These are phyloP conservation scores for Ploceus nigricollis DNA, from an alignment of 2,113 vertebrate genomes.

Conservation along the genomic window DNA sequence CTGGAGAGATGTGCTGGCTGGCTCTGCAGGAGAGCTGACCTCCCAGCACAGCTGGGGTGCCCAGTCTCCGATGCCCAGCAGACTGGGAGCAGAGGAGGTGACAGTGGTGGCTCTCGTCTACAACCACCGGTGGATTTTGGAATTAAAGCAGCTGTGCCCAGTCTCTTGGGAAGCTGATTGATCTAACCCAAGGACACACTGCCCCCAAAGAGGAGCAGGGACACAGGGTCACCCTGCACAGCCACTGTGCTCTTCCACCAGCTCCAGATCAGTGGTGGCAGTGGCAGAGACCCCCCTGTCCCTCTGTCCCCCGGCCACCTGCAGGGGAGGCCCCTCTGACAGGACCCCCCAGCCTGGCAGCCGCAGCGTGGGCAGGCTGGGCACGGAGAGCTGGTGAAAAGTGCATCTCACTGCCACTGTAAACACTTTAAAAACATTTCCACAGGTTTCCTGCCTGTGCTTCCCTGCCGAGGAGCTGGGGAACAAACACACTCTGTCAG, in stretches of 20 bases:
- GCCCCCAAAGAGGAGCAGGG: not conserved
- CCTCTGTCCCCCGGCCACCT: fast-evolving
- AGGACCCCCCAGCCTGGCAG: not conserved
- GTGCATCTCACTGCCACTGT: not conserved
- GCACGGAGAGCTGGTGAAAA: not conserved
- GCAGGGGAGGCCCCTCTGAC: not conserved
- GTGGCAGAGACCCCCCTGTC: not conserved
- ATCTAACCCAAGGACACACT: not conserved
- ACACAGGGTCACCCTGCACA: not conserved
- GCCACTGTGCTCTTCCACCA: not conserved
- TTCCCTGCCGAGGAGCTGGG: not conserved
- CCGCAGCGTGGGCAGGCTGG: not conserved
- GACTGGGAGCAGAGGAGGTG: not conserved
- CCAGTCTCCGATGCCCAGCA: not conserved
- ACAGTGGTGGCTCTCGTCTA: fast-evolving
- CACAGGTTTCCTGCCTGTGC: not conserved
- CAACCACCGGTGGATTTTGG: fast-evolving
- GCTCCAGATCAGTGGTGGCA: fast-evolving
- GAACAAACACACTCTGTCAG: not conserved
- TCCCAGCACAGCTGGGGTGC: not conserved
- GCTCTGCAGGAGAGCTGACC: not conserved
- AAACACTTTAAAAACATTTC: not conserved
- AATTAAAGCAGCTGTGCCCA: not conserved
- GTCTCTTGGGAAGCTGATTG: not conserved
- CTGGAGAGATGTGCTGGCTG: not conserved